These are phyloP conservation scores for Megalonaias nervosa DNA, from an alignment of 1,140 invertebrate genomes.

Conservation along the genomic window DNA sequence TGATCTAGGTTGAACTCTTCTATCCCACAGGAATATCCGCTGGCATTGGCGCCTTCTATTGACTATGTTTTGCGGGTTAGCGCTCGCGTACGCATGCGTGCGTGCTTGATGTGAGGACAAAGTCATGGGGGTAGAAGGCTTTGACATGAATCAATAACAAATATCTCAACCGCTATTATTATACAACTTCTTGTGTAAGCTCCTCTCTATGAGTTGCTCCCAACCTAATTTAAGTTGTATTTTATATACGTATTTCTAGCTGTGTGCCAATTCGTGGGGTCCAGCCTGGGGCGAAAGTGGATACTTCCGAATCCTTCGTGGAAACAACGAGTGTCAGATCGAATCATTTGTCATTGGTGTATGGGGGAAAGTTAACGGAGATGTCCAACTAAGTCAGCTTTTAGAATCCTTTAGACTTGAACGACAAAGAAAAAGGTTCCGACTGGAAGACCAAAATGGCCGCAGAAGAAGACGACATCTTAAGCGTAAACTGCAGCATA, in stretches of 20 bases:
- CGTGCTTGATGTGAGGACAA: too few relatives aligned
- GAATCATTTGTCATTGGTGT: constrained; percentile 64
- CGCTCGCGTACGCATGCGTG: too few relatives aligned
- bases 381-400: constrained; percentile 1
- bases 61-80: too few relatives aligned
- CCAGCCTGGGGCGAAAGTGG: constrained; percentile 85
- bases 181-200: background rate
- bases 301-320: constrained; percentile 64
- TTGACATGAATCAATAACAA: too few relatives aligned
- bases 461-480: background rate
- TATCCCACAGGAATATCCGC: too few relatives aligned
- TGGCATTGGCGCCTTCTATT: too few relatives aligned
- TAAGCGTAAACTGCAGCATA: too few relatives aligned
- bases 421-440: background rate
- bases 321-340: constrained; percentile 61
- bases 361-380: constrained; percentile 41
- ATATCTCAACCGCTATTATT: too few relatives aligned
- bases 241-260: constrained; percentile 66
- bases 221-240: background rate
- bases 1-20: too few relatives aligned
- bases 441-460: background rate
- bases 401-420: constrained; percentile 5
- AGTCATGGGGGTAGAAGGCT: too few relatives aligned
- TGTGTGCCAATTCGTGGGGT: constrained; percentile 93
- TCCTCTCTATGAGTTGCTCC: background rate